Conservation (phyloP, 2,888 invertebrate genomes). For the Nudaria mundana region DNA sequence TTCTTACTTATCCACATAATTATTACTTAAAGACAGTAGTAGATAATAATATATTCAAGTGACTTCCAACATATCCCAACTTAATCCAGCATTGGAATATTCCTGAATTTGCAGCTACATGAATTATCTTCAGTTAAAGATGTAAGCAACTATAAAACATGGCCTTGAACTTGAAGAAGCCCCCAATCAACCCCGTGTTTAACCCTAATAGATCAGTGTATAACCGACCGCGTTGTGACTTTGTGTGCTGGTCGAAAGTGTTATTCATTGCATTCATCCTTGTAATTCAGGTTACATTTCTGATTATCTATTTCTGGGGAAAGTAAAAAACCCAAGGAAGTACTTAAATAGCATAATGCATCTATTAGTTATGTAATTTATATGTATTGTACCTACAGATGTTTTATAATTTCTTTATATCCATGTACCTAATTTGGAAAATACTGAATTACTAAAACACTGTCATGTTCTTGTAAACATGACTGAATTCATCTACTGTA, state of each 20-base stretch:
- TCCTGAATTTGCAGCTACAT: conserved; percentile 3
- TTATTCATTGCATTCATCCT: conserved; percentile 36
- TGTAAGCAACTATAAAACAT: conserved; percentile 15
- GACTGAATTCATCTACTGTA: too few relatives aligned
- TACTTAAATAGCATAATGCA: not conserved
- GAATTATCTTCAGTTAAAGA: not conserved
- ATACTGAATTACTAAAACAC: too few relatives aligned
- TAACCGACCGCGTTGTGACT: conserved; percentile 17
- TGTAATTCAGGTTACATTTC: conserved; percentile 42
- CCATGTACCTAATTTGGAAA: too few relatives aligned
- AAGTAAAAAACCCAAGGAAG: conserved; percentile 1
- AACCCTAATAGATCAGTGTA: not conserved
- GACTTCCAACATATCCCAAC: too few relatives aligned
- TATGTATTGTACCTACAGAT: not conserved
- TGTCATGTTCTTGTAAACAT: too few relatives aligned
- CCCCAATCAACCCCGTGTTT: conserved; percentile 12
- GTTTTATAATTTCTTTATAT: too few relatives aligned
- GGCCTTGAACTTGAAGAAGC: conserved; percentile 41
- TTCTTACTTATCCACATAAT: too few relatives aligned
- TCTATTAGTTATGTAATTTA: conserved; percentile 2
- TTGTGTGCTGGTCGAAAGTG: conserved; percentile 46
- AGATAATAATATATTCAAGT: too few relatives aligned
- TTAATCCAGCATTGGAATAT: conserved; percentile 17
- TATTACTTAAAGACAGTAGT: not conserved
- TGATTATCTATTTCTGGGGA: conserved; percentile 36